Evolutionary conservation across 2,888 invertebrate genomes (phyloP).

Genomic region (Synergus itoensis): DNA sequence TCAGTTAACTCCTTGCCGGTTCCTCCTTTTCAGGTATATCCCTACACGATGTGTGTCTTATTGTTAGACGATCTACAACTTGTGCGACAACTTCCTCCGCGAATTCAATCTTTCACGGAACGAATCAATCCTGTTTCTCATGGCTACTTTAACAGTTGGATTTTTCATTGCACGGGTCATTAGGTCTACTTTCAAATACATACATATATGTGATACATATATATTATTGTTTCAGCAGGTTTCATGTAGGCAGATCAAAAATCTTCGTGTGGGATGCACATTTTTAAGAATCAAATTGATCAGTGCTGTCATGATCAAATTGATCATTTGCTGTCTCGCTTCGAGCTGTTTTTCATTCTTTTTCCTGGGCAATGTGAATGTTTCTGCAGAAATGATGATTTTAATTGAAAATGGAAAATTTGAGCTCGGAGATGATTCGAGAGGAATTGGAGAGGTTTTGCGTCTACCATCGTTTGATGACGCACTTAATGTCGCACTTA

Average conservation of each 20-base stretch:
- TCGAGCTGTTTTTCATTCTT: too few relatives aligned
- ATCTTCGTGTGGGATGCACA: not conserved
- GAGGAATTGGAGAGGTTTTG: not conserved
- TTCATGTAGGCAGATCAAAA: not conserved
- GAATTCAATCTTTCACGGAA: constrained; percentile 11
- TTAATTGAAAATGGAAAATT: not conserved
- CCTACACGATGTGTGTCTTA: constrained; percentile 1
- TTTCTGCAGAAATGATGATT: too few relatives aligned
- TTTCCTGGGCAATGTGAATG: too few relatives aligned
- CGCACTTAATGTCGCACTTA: too few relatives aligned
- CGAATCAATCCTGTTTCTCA: constrained; percentile 25
- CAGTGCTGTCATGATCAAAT: too few relatives aligned
- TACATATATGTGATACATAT: not conserved
- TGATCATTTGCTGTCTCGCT: too few relatives aligned
- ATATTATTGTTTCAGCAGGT: not conserved
- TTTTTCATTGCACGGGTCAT: not conserved
- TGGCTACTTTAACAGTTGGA: not conserved
- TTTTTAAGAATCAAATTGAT: not conserved
- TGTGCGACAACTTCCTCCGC: constrained; percentile 30
- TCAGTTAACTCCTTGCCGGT: constrained; percentile 48
- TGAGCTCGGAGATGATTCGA: not conserved
- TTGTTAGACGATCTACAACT: constrained; percentile 2
- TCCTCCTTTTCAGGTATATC: constrained; percentile 45
- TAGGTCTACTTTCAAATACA: constrained; percentile 4
- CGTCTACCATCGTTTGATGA: not conserved